Base-by-base conservation (phyloP, 1,140 invertebrate species). In the Brachionus rotundiformis region DNA sequence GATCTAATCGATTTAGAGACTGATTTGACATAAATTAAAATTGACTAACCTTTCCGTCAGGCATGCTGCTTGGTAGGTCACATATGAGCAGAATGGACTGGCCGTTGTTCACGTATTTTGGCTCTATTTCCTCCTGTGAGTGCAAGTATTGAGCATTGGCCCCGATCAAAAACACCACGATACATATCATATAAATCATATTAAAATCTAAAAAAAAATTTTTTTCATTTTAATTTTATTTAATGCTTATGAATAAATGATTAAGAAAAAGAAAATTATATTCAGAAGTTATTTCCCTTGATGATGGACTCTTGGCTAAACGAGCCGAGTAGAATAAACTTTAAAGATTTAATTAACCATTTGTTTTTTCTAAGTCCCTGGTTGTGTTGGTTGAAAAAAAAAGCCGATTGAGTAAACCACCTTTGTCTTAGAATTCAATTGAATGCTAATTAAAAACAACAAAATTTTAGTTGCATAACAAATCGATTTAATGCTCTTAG, bases 51-150 rank as follows among this genome's bases (percentile, higher is more conserved):
- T 59, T 47, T 47, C 73, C 49, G 39, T 77, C 73, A 31, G 73
- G 73, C 73, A 77, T 77, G 16, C 25, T 77, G 41, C 25, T 77
- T 29, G 73, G 73, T 31, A 77, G 39, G 31, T 77, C 73, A 77
- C 73, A 77, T 47, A 77, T 77, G n/a, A 77, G 31, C 41, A 29
- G 10, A n/a, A 77, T 77, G 19, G 73, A 77, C 41, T 77, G 73
- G 16, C 73, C 73, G 33, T 41, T 77, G 25, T 77, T 77, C 4
- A 47, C 73, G 25, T 49, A 59, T 16, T 77, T 77, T 25, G 19
- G 47, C 1, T 77, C 73, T n/a, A 33, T 47, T 44, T 77, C 73
- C 47, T 49, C 13, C n/a, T 33, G 36, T 23, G 23, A 13, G 29
- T 29, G 23, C 23, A 49, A 16, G 16, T 49, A 2, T 16, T 49